Evolutionary conservation across 2,888 invertebrate genomes (phyloP).

Genomic region (Nemoura dubitans): DNA sequence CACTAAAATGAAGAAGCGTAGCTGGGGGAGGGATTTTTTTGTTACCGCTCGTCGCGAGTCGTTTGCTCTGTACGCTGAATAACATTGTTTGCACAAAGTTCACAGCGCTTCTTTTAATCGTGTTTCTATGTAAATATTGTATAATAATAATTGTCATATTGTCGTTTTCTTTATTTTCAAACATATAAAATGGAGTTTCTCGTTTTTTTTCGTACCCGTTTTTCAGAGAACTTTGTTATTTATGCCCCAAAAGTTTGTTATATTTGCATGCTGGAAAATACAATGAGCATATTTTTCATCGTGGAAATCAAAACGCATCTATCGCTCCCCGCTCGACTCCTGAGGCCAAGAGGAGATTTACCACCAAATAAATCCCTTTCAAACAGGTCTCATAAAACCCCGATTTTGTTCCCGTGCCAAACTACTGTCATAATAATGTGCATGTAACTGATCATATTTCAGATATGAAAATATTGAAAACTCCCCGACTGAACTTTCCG

Average conservation of each 20-base stretch:
- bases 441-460: slow-evolving; percentile 33
- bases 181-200: background rate
- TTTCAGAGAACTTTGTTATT: background rate
- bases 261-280: background rate
- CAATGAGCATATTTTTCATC: background rate
- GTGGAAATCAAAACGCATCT: background rate
- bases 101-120: background rate
- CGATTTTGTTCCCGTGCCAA: slow-evolving; percentile 26
- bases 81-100: background rate
- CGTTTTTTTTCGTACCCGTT: background rate
- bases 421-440: slow-evolving; percentile 39
- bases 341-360: slow-evolving; percentile 14
- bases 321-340: background rate
- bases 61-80: background rate
- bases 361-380: slow-evolving; percentile 38
- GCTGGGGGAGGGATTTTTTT: background rate
- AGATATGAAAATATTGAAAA: slow-evolving; percentile 28
- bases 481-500: background rate
- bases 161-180: background rate
- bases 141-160: slow-evolving; percentile 20
- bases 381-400: slow-evolving; percentile 24
- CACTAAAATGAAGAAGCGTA: background rate
- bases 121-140: slow-evolving; percentile 15
- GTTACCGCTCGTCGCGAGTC: background rate
- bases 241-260: background rate